A percentile compares a stretch with the other conserved stretches of the same genome.
Evolutionary conservation across 2,113 vertebrate genomes (phyloP).

Genomic region (Cavia porcellus): DNA sequence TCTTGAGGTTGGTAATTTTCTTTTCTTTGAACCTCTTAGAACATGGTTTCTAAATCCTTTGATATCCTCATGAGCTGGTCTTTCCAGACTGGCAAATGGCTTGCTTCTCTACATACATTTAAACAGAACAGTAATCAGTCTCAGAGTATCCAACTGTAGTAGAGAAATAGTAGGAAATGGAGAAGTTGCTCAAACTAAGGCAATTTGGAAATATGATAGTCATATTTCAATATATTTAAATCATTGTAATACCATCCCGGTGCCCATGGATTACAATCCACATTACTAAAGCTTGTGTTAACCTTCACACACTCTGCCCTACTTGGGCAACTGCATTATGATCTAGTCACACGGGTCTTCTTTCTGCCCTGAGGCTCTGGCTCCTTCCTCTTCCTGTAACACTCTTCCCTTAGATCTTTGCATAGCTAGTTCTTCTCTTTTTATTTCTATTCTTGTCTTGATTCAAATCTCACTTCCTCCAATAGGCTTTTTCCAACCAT

Average conservation of each 20-base stretch:
- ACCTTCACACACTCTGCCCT: background rate
- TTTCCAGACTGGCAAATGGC: background rate
- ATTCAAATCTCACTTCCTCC: conserved; percentile 37
- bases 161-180: background rate
- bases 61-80: background rate
- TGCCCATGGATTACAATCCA: background rate
- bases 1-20: background rate
- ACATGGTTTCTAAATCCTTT: background rate
- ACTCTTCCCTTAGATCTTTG: background rate
- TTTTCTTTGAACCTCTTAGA: background rate
- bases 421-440: background rate
- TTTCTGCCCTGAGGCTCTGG: background rate
- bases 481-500: background rate
- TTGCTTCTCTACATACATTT: background rate
- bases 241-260: background rate
- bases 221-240: background rate
- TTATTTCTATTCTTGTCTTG: background rate
- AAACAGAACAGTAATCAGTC: background rate
- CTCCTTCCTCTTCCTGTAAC: background rate
- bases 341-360: background rate
- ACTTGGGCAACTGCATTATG: background rate
- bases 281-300: background rate
- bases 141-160: background rate
- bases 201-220: background rate
- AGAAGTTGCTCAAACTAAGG: conserved; percentile 10